Evolutionary conservation across 2,113 vertebrate genomes (phyloP), one percentile per base, ranked within the genome.

Genomic region (Cephalopterus ornatus): DNA sequence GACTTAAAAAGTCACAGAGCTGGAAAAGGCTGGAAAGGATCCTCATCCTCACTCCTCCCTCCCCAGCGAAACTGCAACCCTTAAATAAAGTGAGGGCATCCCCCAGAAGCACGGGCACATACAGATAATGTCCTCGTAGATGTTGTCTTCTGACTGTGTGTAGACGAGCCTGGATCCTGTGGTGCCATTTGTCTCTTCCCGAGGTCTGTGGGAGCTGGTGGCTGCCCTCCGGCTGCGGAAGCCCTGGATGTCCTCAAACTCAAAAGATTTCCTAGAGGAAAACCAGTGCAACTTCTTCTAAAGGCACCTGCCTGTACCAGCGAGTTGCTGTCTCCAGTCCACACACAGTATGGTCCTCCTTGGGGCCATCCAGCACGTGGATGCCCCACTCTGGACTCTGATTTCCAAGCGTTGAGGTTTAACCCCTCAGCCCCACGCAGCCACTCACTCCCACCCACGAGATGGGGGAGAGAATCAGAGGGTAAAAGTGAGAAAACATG

Each of bases 101-200:
- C 56, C 89, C 22, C 56, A 96, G 90, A 52, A 91, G 65, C 77
- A 63, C 75, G 26, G 80, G 75, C 56, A 99, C 99, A 94, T 98
- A 99, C 99, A 98, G 93, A 99, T 96, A n/a, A 99, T 98, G 97
- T 99, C 99, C 96, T 99, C 99, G 32, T 99, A 99, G 96, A 99
- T 98, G 94, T 99, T 99, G 98, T 99, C 99, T 33, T 99, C 98
- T 59, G 99, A 99, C 77, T 98, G 98, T 14, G 99, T 98, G 91
- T 97, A 98, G 97, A 98, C 97, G 23, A 99, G 98, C 89, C 96
- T 96, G 3, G 98, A 97, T 77, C 97, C 94, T 44, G 97, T 63
- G 32, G 92, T 91, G 96, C 98, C 98, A 30, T 95, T 98, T 39
- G 93, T 89, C 85, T 97, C 96, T 20, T 97, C 94, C 42, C 89